Percentiles rank a stretch among this genome's conserved stretches.
Conservation (phyloP, 1,140 invertebrate species). For the Drosophila ercepeae region DNA sequence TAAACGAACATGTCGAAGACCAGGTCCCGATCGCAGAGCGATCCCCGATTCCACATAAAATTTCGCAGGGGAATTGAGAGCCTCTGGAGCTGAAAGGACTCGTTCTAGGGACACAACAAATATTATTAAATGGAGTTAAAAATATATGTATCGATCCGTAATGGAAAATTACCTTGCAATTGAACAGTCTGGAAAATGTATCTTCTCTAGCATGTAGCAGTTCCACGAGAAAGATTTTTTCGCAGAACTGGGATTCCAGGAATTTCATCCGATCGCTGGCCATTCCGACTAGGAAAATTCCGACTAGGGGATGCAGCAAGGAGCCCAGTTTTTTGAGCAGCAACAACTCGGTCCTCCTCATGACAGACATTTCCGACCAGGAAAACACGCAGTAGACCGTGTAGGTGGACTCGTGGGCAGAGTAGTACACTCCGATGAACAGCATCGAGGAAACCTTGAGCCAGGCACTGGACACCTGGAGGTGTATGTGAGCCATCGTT, state of each 20-base stretch:
- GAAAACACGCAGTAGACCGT: conserved; percentile 20
- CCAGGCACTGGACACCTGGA: conserved; percentile 14
- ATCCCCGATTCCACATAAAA: conserved; percentile 23
- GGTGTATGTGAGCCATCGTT: background rate
- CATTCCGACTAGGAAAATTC: conserved; percentile 4
- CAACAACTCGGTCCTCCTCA: background rate
- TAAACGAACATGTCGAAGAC: conserved; percentile 16
- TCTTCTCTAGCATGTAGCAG: background rate
- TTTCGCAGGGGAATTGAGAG: conserved; percentile 15
- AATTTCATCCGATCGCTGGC: conserved; percentile 28
- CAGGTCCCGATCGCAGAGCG: conserved; percentile 15
- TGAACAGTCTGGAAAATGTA: conserved; percentile 1
- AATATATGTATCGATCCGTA: background rate
- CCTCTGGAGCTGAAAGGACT: conserved; percentile 7
- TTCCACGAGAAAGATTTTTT: conserved; percentile 17
- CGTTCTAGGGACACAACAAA: background rate
- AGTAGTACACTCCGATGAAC: conserved; percentile 17
- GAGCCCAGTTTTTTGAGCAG: conserved; percentile 16
- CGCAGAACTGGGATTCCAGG: background rate
- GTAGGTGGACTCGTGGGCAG: conserved; percentile 13
- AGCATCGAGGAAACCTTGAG: conserved; percentile 16
- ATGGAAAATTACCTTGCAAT: conserved; percentile 25
- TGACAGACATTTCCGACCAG: background rate
- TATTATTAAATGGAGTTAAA: background rate
- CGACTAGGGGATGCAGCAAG: conserved; percentile 13